phyloP scores from a whole-genome alignment of 2,888 invertebrate genomes.

The Platycheirus rosarum region DNA sequence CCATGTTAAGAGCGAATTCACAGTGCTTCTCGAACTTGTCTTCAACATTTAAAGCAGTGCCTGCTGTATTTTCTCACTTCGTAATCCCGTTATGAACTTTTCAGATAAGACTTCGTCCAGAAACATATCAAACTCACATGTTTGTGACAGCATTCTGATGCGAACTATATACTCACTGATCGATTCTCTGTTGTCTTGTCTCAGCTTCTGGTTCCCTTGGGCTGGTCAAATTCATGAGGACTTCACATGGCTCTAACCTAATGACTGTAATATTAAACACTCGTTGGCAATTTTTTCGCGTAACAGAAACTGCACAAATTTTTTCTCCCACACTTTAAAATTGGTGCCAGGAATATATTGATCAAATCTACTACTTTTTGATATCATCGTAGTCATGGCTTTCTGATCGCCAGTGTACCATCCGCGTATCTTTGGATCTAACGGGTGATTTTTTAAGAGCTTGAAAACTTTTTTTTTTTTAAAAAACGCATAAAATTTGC shows the following conservation, averaged over 20 bases:
- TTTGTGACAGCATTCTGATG: constrained; percentile 40
- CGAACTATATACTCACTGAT: constrained; percentile 42
- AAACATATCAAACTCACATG: constrained; percentile 40
- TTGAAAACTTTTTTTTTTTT: too few species aligned
- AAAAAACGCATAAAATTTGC: too few species aligned
- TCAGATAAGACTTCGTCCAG: constrained; percentile 37
- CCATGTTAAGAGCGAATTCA: constrained; percentile 32
- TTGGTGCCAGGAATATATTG: constrained; percentile 17
- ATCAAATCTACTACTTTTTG: constrained; percentile 10
- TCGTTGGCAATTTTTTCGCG: constrained; percentile 17
- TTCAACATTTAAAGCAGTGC: constrained; percentile 17
- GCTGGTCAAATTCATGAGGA: constrained; percentile 12
- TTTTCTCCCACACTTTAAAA: constrained; percentile 27
- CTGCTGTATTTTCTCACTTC: constrained; percentile 47
- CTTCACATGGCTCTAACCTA: constrained; percentile 22
- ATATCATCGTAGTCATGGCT: not conserved
- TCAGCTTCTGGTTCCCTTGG: not conserved
- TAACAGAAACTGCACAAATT: constrained; percentile 6
- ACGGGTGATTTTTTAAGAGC: too few species aligned
- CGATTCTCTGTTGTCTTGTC: constrained; percentile 28
- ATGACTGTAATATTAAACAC: constrained; percentile 27
- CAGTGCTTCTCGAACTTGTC: constrained; percentile 39
- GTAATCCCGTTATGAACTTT: constrained; percentile 29
- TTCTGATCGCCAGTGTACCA: too few species aligned
- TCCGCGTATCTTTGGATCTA: too few species aligned